These are phyloP conservation scores for Drosophila demipolita DNA, from an alignment of 2,888 invertebrate species.

Conservation along the genomic window DNA sequence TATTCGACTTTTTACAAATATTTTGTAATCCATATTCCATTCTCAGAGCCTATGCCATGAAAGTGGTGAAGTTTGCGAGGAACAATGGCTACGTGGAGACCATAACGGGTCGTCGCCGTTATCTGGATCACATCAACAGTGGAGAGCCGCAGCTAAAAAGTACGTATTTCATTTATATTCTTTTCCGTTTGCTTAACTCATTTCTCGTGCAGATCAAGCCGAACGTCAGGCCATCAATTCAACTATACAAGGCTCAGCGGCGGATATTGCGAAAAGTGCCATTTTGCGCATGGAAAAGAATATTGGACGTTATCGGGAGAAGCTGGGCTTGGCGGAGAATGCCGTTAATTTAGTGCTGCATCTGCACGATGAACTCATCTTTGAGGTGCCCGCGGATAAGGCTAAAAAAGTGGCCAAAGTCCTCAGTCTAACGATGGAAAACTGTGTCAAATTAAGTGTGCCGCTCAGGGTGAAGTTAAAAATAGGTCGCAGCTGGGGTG, in stretches of 20 bases:
- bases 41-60: conserved; percentile 74
- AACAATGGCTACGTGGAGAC: conserved; percentile 93
- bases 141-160: conserved; percentile 87
- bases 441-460: conserved; percentile 89
- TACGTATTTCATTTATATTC: conserved; percentile 81
- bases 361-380: conserved; percentile 98
- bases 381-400: conserved; percentile 90
- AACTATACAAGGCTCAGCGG: conserved; percentile 97
- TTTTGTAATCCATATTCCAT: not conserved
- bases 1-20: not conserved
- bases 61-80: conserved; percentile 88
- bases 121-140: conserved; percentile 91
- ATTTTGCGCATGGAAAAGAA: conserved; percentile 91
- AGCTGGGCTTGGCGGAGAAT: conserved; percentile 79
- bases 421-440: conserved; percentile 93
- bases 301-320: conserved; percentile 84
- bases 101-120: conserved; percentile 91
- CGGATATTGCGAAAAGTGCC: conserved; percentile 96
- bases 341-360: conserved; percentile 92
- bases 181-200: not conserved
- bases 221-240: conserved; percentile 99
- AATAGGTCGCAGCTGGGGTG: conserved; percentile 93
- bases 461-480: conserved; percentile 95
- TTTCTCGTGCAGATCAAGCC: conserved; percentile 88
- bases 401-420: conserved; percentile 87